Evolutionary conservation across 2,888 invertebrate genomes (phyloP), one percentile per base, ranked within the genome.

Genomic region (Formica aserva): DNA sequence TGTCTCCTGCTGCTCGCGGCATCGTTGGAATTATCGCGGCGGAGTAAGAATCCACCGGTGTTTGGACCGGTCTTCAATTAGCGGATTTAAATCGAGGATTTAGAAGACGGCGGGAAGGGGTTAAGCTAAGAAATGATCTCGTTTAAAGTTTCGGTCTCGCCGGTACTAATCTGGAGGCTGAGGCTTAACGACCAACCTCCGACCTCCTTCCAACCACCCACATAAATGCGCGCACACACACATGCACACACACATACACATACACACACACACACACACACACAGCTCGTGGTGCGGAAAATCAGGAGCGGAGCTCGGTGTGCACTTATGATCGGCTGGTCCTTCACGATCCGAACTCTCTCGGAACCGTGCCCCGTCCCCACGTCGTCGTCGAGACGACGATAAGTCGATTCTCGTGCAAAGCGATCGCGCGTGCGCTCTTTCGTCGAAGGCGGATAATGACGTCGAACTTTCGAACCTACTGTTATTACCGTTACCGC

Each of bases 31-130:
- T 89, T 83, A 87, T 87, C 89, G 35, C 22, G 66, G 71, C 48
- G 67, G 76, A 57, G 75, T 71, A 85, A 76, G 87, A 87, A 80
- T 86, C 77, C 83, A 45, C 65, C 29, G 83, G 45, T 89, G 85
- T 85, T 89, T 89, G 82, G 85, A 48, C 75, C 65, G 81, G 41
- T 86, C 85, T 86, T 87, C 88, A 88, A 89, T 89, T 88, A 89
- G 86, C 88, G 84, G 85, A 84, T 90, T 90, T 90, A 90, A 89
- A 88, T 89, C 82, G 85, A 85, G 86, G 90, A 85, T 90, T 89
- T 87, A 85, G 84, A 32, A 35, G 22, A 22, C 22, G 15, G 41
- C 32, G 45, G 78, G 60, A 76, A 67, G 85, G 84, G 74, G 87
- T 89, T 90, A 88, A 87, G 87, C 71, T 85, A 85, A 85, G 90